Base-by-base conservation (phyloP, 2,797 vertebrate genomes). In the Ataeniobius toweri region DNA sequence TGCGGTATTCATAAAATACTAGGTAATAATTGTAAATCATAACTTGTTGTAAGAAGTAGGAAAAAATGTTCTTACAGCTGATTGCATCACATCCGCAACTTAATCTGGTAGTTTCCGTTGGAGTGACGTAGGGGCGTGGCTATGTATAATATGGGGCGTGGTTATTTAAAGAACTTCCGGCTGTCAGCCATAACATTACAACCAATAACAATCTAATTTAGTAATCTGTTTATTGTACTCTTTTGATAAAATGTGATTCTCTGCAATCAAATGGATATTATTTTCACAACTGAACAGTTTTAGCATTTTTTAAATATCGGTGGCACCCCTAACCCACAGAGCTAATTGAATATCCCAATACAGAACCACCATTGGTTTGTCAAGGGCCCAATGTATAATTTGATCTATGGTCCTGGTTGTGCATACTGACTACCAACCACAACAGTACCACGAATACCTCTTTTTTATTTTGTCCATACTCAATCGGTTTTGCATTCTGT, bases 71-170 rank as follows among this genome's bases (percentile, higher is more conserved):
- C 72, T 81, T 69, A 69, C 84, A 77, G 51, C 46, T 26, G 20
- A 41, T 88, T 90, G 83, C 90, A 73, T 91, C 90, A 92, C 83
- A 77, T 71, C 78, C 73, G 70, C 39, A 55, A 44, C 31, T 1
- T 10, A 8, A 50, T 75, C 85, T 83, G 85, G 84, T 28, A 76
- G 86, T 83, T 31, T 53, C 75, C 82, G 39, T 48, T 9, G 46
- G 26, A 16, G 18, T 22, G 28, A 13, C 18, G 8, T 4, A 28
- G n/a, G 2, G 77, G 58, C 55, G 46, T 65, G 78, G 50, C 16
- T 65, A 59, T n/a, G 2, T 8, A 12, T 6, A 0, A 0, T 0
- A 28, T 1, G 75, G 70, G 80, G 88, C 78, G 85, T 2, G 80
- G 65, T 48, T 41, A 65, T 12, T 12, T 8, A 53, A 53, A 6